Evolutionary conservation across 1,140 invertebrate species (phyloP), one percentile per base, ranked within the genome.

Genomic region (Drosophila dunni): DNA sequence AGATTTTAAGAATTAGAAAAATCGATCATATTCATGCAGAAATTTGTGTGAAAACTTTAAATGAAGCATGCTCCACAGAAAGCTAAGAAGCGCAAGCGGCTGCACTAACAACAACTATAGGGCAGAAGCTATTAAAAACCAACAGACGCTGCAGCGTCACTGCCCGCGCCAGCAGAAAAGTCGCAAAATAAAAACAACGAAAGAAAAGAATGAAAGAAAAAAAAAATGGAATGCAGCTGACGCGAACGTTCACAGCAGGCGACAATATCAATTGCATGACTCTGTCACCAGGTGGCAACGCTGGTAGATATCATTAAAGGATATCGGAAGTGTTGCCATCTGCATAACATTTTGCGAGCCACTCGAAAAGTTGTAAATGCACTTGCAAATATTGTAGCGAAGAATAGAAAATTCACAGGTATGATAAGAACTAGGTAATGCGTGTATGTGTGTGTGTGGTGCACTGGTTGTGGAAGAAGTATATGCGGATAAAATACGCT

Each of bases 231-330:
- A 45, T 54, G 33, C 54, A 51, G 61, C 58, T 67, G 9, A 54
- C 17, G 40, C 29, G 7, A 51, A 33, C 24, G 42, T 7, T 60
- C 44, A 46, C 57, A 60, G 44, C 57, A 46, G n/a, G 34, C 42
- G 51, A 61, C 38, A 77, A 81, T 78, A 78, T 81, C 62, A 78
- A 77, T 74, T 61, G 60, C 48, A 64, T 44, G 45, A 6, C 29
- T 48, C 34, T 46, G 17, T 13, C 7, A n/a, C 24, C 63, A 79
- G 64, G 76, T 79, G 75, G 70, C 65, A 65, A 61, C 50, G 40
- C 36, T 36, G 50, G 7, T 48, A 48, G 36, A 17, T 58, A 42
- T 53, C 66, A 65, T 34, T 40, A 36, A 42, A 66, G 74, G 71
- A 70, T 24, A 61, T 7, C 33, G 51, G n/a, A 68, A 61, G 20